Evolutionary conservation across 2,113 vertebrate genomes (phyloP).

Genomic region (Paraplagusia blochii): DNA sequence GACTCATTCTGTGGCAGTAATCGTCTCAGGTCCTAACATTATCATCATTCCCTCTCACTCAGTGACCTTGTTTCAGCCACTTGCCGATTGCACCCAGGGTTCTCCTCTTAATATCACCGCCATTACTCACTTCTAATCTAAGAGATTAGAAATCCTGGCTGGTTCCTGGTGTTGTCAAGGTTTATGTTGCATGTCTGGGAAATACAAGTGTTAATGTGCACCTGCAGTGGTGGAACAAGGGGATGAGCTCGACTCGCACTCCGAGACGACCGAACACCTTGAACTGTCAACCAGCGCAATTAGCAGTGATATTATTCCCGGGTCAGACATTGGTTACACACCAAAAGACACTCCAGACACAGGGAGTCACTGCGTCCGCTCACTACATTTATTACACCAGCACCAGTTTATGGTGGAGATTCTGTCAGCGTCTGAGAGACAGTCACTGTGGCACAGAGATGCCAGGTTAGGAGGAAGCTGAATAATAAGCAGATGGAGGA

Average conservation of each 20-base stretch:
- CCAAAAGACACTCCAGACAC: conserved; percentile 18
- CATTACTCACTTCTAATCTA: conserved; percentile 17
- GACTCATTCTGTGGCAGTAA: too few species aligned
- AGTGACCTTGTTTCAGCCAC: conserved; percentile 5
- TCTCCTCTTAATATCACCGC: conserved; percentile 18
- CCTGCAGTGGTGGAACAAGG: conserved; percentile 9
- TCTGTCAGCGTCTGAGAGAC: conserved; percentile 38
- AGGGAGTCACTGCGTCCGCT: conserved; percentile 13
- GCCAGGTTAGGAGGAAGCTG: conserved; percentile 47
- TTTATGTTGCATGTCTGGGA: conserved; percentile 9
- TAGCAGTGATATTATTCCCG: conserved; percentile 56
- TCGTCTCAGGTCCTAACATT: too few species aligned
- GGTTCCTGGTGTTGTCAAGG: conserved; percentile 3
- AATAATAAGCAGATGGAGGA: conserved; percentile 70
- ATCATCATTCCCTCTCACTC: too few species aligned
- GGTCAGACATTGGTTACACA: conserved; percentile 40
- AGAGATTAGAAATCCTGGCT: conserved; percentile 9
- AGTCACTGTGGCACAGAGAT: conserved; percentile 35
- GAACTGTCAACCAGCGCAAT: conserved; percentile 49
- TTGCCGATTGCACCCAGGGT: conserved; percentile 7
- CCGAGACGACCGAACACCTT: conserved; percentile 34
- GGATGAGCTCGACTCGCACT: conserved; percentile 41
- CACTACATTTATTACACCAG: conserved; percentile 44
- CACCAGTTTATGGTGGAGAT: conserved; percentile 41
- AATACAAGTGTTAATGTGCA: not conserved